Base-by-base conservation (phyloP, 64 coral and sea anemone genomes). In the Stichodactyla helianthus region DNA sequence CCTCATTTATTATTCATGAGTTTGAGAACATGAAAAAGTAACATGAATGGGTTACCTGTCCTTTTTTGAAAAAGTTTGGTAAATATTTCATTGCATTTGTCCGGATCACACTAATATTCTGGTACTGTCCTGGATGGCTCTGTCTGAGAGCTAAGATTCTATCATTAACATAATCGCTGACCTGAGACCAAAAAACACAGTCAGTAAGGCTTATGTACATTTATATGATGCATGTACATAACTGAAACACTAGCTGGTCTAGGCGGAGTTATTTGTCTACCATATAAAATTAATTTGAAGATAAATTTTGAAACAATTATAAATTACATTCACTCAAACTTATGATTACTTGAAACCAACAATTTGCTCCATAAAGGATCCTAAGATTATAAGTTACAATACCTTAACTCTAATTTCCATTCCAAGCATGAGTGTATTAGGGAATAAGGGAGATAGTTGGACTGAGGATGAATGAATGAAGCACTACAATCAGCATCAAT, bases 11-110 rank as follows among this genome's bases (percentile, higher is more conserved):
- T 44, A 44, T 2, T 3, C 2, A 44, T 65, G 20, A n/a, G 5
- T 26, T 23, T 18, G 5, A 74, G 27, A 31, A 74, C 25, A n/a
- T 11, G 10, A 14, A 74, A 74, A 12, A 74, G 7, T 44, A 44
- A 44, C 35, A 44, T 44, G 35, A 3, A 44, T 44, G 55, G 14
- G 5, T 0, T 26, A 51, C 60, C 6, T 55, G 52, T 78, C 93
- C 97, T 87, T 99, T 99, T 55, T 87, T 85, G 79, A 99, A 99
- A 51, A 92, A 99, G 54, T 99, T 99, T 63, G 97, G 97, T 52
- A 99, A 76, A 88, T 99, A 99, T 64, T 99, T 99, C 97, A 99
- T 99, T 77, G 97, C 93, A 95, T 99, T 99, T 82, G 93, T 88
- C 67, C 97, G 83, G 15, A 99, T 87, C 27, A 99, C 93, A 90